Base-by-base conservation (phyloP, 2,797 vertebrate genomes). In the Myioborus miniatus region DNA sequence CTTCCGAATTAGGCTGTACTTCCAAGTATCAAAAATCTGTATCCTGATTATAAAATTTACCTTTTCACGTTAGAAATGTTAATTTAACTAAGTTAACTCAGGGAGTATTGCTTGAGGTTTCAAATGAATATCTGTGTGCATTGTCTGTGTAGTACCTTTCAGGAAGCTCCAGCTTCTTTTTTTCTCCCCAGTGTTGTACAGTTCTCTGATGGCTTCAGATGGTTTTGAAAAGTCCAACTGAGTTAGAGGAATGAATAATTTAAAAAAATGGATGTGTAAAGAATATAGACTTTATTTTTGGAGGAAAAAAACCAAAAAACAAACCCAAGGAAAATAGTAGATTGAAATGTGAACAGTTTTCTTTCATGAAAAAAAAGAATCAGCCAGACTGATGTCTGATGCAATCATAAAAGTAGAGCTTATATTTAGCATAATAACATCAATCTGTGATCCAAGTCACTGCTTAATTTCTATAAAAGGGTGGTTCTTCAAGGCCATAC, bases 251-350 rank as follows among this genome's bases (percentile, higher is more conserved):
- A 68, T 60, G 6, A 83, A 20, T 62, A 43, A 75, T 68, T 68
- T 58, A 8, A 0, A 10, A 58, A 60, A 39, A 60, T 3, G 12
- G 12, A 13, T 1, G 0, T 37, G 18, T 60, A 6, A 80, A 49
- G 23, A 41, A 16, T 59, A 6, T 7, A 47, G n/a, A 30, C 9
- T 12, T 64, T 58, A 20, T 29, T 92, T 92, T 46, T 64, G 8
- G 50, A 68, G 62, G 3, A 2, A 23, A 52, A 75, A 59, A 39
- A 8, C 1, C 6, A 8, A 26, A 58, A 36, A 36, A 17, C 16
- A 18, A 12, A 37, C 2, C 0, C 47, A 47, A 76, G 43, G 15
- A 81, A 70, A 71, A 15, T 56, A 39, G 4, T 83, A 23, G 47
- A 77, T 44, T 52, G 56, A 56, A 83, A 59, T 23, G 12, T 49